Conservation (phyloP, 2,888 invertebrate genomes). For the Tyria jacobaeae region DNA sequence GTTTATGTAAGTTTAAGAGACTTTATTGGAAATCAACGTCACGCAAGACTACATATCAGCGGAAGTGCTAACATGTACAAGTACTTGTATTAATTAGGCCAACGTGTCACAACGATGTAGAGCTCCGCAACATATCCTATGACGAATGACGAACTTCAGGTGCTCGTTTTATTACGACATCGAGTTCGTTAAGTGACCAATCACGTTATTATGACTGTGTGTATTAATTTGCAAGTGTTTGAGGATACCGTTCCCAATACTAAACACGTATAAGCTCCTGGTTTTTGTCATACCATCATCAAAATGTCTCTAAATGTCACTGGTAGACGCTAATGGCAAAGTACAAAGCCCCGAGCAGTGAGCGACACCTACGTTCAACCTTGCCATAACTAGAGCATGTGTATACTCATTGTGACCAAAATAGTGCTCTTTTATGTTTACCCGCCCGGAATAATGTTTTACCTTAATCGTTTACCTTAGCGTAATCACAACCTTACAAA, state of each 20-base stretch:
- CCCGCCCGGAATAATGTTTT: conserved; percentile 23
- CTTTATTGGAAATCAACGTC: conserved; percentile 58
- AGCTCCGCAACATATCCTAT: background rate
- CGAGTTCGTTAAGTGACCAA: background rate
- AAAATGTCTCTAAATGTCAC: conserved; percentile 50
- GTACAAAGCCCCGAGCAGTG: conserved; percentile 17
- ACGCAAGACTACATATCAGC: background rate
- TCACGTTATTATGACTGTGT: background rate
- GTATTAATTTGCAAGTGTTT: no score
- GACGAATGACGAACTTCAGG: background rate
- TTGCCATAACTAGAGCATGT: conserved; percentile 64
- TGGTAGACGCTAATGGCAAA: conserved; percentile 12
- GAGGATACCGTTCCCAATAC: background rate
- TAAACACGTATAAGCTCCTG: background rate
- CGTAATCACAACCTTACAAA: conserved; percentile 14
- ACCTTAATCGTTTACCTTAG: no score
- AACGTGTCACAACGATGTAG: background rate
- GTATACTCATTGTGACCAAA: conserved; percentile 48
- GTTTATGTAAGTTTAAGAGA: conserved; percentile 25
- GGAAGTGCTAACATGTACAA: background rate
- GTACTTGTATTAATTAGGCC: background rate
- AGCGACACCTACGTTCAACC: conserved; percentile 62
- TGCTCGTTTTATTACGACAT: background rate
- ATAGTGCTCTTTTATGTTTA: conserved; percentile 32
- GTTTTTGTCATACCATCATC: background rate